phyloP scores from a whole-genome alignment of 2,113 vertebrate genomes.

The Tricholaema leucomelas region DNA sequence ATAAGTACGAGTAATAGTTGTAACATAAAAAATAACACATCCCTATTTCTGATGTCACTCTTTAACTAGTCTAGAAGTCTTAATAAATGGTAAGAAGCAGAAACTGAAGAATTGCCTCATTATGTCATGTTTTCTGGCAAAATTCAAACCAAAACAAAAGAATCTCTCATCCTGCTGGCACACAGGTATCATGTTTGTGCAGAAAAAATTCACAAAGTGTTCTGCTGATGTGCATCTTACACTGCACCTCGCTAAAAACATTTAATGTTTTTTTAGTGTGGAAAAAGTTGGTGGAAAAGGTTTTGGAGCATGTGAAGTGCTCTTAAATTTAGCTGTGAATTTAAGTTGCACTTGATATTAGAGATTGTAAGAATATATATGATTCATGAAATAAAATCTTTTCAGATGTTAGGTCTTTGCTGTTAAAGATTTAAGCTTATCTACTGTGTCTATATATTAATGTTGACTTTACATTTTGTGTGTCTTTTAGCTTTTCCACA shows the following conservation, averaged over 20 bases:
- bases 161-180: neutral
- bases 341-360: neutral
- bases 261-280: neutral
- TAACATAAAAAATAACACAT: neutral
- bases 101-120: neutral
- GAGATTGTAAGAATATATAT: neutral
- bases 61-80: neutral
- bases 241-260: neutral
- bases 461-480: neutral
- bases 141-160: neutral
- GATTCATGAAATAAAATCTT: neutral
- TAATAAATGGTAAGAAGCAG: slow-evolving; percentile 6
- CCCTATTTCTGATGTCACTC: neutral
- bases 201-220: neutral
- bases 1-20: slow-evolving; percentile 38
- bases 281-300: neutral
- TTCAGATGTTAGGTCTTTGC: neutral
- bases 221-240: neutral
- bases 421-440: slow-evolving; percentile 7
- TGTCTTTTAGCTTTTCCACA: neutral
- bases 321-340: neutral
- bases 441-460: neutral
- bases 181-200: neutral
- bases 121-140: neutral
- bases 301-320: neutral